A percentile compares a stretch with the other conserved stretches of the same genome.
These are phyloP conservation scores for Conomelus anceps DNA, from an alignment of 2,888 invertebrate genomes.

Conservation along the genomic window DNA sequence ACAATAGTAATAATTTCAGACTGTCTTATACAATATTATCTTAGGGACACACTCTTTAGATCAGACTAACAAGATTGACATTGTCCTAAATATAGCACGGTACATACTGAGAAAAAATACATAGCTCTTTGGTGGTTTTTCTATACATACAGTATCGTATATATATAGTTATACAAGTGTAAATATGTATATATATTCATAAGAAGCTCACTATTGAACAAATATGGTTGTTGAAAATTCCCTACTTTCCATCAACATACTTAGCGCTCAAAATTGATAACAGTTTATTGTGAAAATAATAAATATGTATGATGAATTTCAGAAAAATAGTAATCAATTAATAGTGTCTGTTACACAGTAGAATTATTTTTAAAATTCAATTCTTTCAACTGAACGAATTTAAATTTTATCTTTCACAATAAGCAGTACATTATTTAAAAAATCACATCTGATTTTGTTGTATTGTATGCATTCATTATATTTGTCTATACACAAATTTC, in stretches of 20 bases:
- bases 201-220: not conserved
- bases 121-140: not conserved
- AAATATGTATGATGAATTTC: too few relatives aligned
- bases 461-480: too few relatives aligned
- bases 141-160: not conserved
- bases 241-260: not conserved
- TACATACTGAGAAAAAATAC: not conserved
- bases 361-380: too few relatives aligned
- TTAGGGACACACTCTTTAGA: not conserved
- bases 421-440: too few relatives aligned
- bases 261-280: not conserved
- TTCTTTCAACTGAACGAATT: too few relatives aligned
- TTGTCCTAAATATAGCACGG: not conserved
- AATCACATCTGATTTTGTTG: too few relatives aligned
- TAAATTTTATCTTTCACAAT: too few relatives aligned
- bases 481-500: too few relatives aligned
- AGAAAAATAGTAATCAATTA: too few relatives aligned
- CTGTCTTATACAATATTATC: not conserved
- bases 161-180: not conserved
- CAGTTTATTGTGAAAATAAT: too few relatives aligned
- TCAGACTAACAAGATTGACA: not conserved
- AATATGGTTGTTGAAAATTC: not conserved
- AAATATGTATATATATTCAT: not conserved
- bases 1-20: not conserved
- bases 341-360: too few relatives aligned